Conservation (phyloP, 2,113 vertebrate species). For the Macrotis lagotis region DNA sequence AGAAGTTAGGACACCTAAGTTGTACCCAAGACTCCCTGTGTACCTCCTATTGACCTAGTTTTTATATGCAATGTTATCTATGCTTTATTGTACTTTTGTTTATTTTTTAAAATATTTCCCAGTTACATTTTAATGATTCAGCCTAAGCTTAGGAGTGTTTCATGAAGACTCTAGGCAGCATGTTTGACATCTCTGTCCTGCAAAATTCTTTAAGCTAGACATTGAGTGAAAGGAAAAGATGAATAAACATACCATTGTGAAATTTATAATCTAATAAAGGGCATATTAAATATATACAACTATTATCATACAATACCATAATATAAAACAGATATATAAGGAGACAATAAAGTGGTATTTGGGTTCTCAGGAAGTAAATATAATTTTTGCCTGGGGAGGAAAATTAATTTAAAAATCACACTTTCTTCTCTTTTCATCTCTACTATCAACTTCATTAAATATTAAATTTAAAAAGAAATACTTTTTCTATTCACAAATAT, state of each 20-base stretch:
- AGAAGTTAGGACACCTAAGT: not conserved
- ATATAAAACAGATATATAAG: not conserved
- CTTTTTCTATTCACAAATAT: not conserved
- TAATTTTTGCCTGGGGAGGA: not conserved
- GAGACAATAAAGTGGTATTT: not conserved
- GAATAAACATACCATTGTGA: not conserved
- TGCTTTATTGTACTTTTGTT: not conserved
- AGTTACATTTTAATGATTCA: not conserved
- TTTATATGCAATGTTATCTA: not conserved
- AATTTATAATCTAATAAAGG: not conserved
- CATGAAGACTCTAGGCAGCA: not conserved
- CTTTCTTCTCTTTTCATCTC: not conserved
- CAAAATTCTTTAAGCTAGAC: not conserved
- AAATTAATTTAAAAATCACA: not conserved
- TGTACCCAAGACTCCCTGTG: not conserved
- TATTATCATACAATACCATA: not conserved
- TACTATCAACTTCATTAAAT: not conserved
- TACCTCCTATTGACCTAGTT: not conserved
- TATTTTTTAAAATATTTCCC: not conserved
- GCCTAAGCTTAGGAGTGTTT: not conserved
- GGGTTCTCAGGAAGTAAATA: not conserved
- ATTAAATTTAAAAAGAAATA: not conserved
- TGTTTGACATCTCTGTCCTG: not conserved
- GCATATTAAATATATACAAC: not conserved
- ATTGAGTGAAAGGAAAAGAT: not conserved